Evolutionary conservation across 2,113 vertebrate species (phyloP), one percentile per base, ranked within the genome.

Genomic region (Istiophorus platypterus): DNA sequence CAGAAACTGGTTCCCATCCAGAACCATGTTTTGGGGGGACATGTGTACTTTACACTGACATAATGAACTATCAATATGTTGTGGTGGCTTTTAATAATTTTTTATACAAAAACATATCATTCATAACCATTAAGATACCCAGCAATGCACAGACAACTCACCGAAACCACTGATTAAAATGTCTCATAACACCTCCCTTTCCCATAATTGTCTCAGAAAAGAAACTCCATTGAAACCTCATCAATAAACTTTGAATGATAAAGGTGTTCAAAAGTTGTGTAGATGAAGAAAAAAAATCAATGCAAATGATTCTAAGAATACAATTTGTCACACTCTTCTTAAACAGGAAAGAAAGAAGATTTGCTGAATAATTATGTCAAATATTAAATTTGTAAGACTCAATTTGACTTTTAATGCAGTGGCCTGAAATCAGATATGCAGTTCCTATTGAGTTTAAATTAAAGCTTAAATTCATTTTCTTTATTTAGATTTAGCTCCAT

Each of bases 191-290:
- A 51, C 7, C 20, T 51, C 49, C 4, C 18, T 54, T 27, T 31
- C 47, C n/a, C 1, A 26, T 20, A 20, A 37, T n/a, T 17, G 15
- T n/a, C 27, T 31, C 11, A 15, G 31, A 69, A 5, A 5, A 59
- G 18, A 56, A 37, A 45, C 24, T 26, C 22, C 64, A 7, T 15
- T 6, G 27, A n/a, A 39, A 41, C 41, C 29, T 59, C 1, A 54
- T 68, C 12, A 56, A 31, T 68, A 37, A 69, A 41, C 5, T 39
- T 56, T 84, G 31, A 68, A 27, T 69, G 22, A 67, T 8, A 10
- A 9, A 67, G 45, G 24, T 78, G 57, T 54, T 69, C 69, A 3
- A 64, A 70, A n/a, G 22, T 56, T 63, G 27, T 27, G 22, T 7
- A 34, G 37, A 31, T 34, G 71, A 42, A 7, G 22, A 52, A 52